Evolutionary conservation across 2,888 invertebrate genomes (phyloP), one percentile per base, ranked within the genome.

Genomic region (Pycnomerus fuliginosus): DNA sequence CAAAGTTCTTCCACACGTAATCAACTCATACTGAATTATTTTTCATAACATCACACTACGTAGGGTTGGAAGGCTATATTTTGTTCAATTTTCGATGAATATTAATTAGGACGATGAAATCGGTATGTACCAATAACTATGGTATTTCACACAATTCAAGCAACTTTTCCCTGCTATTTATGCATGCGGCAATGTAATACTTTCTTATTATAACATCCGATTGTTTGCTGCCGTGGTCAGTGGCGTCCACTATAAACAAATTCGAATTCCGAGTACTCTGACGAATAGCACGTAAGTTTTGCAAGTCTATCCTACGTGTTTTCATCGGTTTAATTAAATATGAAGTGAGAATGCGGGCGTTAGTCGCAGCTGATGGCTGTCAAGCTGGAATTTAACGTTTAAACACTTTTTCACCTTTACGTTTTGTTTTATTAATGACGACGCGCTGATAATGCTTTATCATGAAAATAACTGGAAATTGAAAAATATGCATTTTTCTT

Each of bases 41-140:
- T n/a, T n/a, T n/a, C n/a, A n/a, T n/a, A n/a, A n/a, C n/a, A n/a
- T n/a, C n/a, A n/a, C n/a, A n/a, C n/a, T n/a, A n/a, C n/a, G n/a
- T n/a, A n/a, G n/a, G n/a, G n/a, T n/a, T n/a, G n/a, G n/a, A n/a
- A n/a, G n/a, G 20, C 20, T 20, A 20, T 20, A 7, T 7, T n/a
- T n/a, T n/a, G n/a, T n/a, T n/a, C 20, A 7, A 20, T 20, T 7
- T 20, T 8, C 4, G 7, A 7, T 10, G 39, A 25, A 15, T 38
- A 31, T 31, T 23, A 38, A 30, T 30, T n/a, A 12, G 23, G 16
- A 38, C 29, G n/a, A 20, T 24, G 38, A 38, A 38, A 38, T 38
- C 38, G 38, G 30, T 23, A 29, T 15, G 36, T 36, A 16, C 10
- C 17, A 35, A 4, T 8, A 20, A 20, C 20, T n/a, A n/a, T n/a